A percentile compares a stretch with the other conserved stretches of the same genome.
Evolutionary conservation across 2,113 vertebrate species (phyloP).

Genomic region (Alligator sinensis): DNA sequence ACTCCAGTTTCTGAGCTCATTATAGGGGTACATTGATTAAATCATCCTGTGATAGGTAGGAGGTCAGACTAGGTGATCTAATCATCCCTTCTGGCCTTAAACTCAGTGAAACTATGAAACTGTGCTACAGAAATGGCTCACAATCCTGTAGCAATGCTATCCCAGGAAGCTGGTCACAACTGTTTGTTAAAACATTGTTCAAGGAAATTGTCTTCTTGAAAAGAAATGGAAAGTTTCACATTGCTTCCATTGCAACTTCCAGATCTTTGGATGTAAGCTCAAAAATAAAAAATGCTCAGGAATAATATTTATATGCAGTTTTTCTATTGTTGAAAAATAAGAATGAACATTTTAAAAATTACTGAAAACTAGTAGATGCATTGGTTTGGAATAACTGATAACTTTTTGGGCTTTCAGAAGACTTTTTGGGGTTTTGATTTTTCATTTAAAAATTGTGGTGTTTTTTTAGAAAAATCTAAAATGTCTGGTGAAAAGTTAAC

Average conservation of each 20-base stretch:
- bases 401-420: not conserved
- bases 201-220: not conserved
- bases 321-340: not conserved
- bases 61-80: not conserved
- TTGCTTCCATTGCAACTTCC: not conserved
- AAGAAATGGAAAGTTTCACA: not conserved
- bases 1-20: not conserved
- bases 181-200: not conserved
- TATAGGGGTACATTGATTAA: not conserved
- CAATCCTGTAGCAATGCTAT: not conserved
- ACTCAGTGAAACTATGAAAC: not conserved
- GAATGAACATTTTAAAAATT: not conserved
- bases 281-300: not conserved
- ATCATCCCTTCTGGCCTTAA: not conserved
- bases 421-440: not conserved
- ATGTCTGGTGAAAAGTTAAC: too few species aligned
- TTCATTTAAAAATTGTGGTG: not conserved
- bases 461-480: too few species aligned
- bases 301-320: not conserved
- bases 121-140: not conserved
- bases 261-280: not conserved
- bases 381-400: not conserved
- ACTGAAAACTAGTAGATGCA: not conserved
- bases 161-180: not conserved
- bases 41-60: not conserved